These are phyloP conservation scores for Fulmarus glacialis DNA, from an alignment of 2,113 vertebrate genomes.

Conservation along the genomic window DNA sequence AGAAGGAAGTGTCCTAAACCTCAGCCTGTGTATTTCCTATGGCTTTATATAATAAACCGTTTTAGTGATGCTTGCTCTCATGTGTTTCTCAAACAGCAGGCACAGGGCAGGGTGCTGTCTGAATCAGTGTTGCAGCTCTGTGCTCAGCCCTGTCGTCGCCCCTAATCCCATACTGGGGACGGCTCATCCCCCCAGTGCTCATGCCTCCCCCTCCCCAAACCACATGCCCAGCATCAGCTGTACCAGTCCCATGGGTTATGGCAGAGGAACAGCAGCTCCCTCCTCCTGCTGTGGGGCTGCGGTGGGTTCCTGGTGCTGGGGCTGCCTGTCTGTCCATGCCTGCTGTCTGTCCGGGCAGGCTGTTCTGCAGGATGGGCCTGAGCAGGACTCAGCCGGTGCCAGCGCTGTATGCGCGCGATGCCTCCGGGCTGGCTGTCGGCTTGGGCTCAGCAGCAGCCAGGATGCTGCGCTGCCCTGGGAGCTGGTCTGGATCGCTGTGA, in stretches of 20 bases:
- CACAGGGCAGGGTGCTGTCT: background rate
- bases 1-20: slow-evolving; percentile 27
- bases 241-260: rapidly evolving
- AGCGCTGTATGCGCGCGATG: rapidly evolving
- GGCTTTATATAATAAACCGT: slow-evolving; percentile 76
- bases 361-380: background rate
- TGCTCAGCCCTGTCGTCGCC: background rate
- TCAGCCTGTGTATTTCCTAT: slow-evolving; percentile 69
- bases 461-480: rapidly evolving
- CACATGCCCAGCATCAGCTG: background rate
- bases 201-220: background rate
- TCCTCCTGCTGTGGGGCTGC: background rate
- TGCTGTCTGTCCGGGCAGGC: background rate
- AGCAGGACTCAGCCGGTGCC: background rate
- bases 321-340: background rate
- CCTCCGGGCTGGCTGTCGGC: background rate
- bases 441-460: background rate
- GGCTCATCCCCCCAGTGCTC: rapidly evolving
- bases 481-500: rapidly evolving
- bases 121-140: background rate
- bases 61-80: background rate
- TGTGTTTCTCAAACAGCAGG: background rate
- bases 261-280: background rate
- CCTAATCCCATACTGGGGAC: rapidly evolving
- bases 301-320: background rate